Percentiles rank a stretch among this genome's conserved stretches.
These are phyloP conservation scores for Drosophila yakuba DNA, from an alignment of 1,140 invertebrate genomes.

Conservation along the genomic window DNA sequence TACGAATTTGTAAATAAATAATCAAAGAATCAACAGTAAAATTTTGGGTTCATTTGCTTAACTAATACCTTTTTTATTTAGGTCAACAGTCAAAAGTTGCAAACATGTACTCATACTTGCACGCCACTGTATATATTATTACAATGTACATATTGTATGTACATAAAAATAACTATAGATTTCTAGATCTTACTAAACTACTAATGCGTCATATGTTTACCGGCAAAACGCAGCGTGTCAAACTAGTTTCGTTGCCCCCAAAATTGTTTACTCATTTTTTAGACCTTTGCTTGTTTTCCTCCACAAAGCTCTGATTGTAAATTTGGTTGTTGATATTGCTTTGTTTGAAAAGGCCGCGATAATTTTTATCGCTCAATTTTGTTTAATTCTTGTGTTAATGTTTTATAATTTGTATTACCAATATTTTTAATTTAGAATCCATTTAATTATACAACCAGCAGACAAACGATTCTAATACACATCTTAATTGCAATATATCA, in stretches of 20 bases:
- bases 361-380: not conserved
- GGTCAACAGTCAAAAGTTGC: no score
- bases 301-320: slow-evolving; percentile 36
- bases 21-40: no score
- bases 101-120: no score
- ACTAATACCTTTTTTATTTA: no score
- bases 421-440: no score
- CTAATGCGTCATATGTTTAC: slow-evolving; percentile 56
- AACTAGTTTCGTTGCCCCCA: slow-evolving; percentile 54
- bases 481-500: no score
- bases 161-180: not conserved
- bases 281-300: slow-evolving; percentile 28
- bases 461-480: no score
- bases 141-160: no score
- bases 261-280: slow-evolving; percentile 36
- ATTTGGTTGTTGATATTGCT: slow-evolving; percentile 30
- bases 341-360: slow-evolving; percentile 22
- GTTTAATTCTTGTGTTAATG: not conserved
- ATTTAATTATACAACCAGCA: no score
- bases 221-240: slow-evolving; percentile 39
- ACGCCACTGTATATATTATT: no score
- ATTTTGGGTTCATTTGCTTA: no score
- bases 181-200: slow-evolving; percentile 31
- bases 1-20: no score
- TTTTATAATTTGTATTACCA: not conserved